Conservation (phyloP, 2,888 invertebrate species). For the Erebia epiphron region DNA sequence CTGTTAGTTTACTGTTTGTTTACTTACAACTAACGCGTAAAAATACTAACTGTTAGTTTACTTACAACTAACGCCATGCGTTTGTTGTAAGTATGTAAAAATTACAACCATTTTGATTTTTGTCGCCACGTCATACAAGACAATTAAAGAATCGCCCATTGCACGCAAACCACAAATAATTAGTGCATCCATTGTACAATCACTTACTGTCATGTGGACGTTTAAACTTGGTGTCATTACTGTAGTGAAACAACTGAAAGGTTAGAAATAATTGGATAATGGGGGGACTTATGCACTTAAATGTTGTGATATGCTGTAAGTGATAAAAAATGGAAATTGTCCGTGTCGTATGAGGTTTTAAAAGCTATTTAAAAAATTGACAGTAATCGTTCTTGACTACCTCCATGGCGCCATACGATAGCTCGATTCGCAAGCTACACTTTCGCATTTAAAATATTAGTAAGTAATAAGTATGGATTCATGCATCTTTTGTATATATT, state of each 20-base stretch:
- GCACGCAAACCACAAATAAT: conserved; percentile 80
- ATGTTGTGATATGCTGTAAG: conserved; percentile 60
- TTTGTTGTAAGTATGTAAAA: neutral
- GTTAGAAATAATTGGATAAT: conserved; percentile 83
- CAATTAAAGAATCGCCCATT: conserved; percentile 63
- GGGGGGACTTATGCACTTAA: conserved; percentile 67
- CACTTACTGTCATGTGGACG: conserved; percentile 79
- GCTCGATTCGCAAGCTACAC: neutral
- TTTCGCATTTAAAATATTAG: neutral
- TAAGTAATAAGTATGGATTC: neutral
- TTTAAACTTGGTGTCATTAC: conserved; percentile 66
- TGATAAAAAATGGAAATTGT: conserved; percentile 40
- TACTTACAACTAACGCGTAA: too few species aligned
- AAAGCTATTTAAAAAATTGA: conserved; percentile 17
- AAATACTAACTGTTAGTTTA: too few species aligned
- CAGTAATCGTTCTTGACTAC: conserved; percentile 11
- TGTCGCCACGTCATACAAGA: conserved; percentile 25
- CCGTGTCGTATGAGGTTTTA: conserved; percentile 14
- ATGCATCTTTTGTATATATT: too few species aligned
- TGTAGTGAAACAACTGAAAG: conserved; percentile 66
- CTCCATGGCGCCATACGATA: conserved; percentile 10
- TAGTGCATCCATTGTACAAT: conserved; percentile 70
- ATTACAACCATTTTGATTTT: neutral
- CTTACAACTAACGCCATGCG: too few species aligned
- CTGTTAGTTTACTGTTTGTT: too few species aligned